Evolutionary conservation across 2,113 vertebrate genomes (phyloP).

Genomic region (Shinisaurus crocodilurus): DNA sequence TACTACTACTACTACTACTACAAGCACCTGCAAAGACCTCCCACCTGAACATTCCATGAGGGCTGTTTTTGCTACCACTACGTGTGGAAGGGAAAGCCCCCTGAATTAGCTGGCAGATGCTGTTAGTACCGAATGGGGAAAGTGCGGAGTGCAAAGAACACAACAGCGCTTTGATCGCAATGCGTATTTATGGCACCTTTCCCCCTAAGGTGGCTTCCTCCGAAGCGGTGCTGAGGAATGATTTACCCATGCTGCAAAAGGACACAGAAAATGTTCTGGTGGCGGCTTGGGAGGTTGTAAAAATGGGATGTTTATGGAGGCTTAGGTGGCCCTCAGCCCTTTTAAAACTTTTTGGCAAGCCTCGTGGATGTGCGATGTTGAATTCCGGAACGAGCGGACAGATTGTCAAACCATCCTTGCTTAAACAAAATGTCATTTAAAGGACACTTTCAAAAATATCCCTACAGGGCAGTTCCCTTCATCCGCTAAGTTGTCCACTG

Average conservation of each 20-base stretch:
- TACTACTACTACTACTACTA: too few relatives aligned
- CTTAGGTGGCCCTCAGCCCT: conserved; percentile 65
- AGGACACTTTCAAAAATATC: conserved; percentile 59
- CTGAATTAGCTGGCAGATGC: not conserved
- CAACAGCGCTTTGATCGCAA: conserved; percentile 43
- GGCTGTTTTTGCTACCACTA: too few relatives aligned
- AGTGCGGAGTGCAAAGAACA: conserved; percentile 14
- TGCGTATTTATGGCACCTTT: conserved; percentile 35
- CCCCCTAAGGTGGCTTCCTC: conserved; percentile 41
- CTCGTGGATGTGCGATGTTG: conserved; percentile 37
- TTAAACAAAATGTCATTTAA: conserved; percentile 70
- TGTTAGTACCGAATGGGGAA: not conserved
- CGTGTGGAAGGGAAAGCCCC: not conserved
- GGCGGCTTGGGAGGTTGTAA: conserved; percentile 40
- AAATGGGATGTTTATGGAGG: conserved; percentile 60
- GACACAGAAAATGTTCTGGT: conserved; percentile 30
- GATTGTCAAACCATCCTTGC: conserved; percentile 47
- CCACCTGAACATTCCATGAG: not conserved
- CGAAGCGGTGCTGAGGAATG: conserved; percentile 52
- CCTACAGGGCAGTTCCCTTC: conserved; percentile 23
- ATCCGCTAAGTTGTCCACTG: too few relatives aligned
- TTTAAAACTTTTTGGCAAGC: conserved; percentile 65
- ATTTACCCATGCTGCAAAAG: conserved; percentile 64
- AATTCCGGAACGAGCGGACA: conserved; percentile 53
- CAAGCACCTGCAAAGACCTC: not conserved